Percentiles rank a stretch among this genome's conserved stretches.
Conservation (phyloP, 1,140 invertebrate genomes). For the Procambarus virginalis region DNA sequence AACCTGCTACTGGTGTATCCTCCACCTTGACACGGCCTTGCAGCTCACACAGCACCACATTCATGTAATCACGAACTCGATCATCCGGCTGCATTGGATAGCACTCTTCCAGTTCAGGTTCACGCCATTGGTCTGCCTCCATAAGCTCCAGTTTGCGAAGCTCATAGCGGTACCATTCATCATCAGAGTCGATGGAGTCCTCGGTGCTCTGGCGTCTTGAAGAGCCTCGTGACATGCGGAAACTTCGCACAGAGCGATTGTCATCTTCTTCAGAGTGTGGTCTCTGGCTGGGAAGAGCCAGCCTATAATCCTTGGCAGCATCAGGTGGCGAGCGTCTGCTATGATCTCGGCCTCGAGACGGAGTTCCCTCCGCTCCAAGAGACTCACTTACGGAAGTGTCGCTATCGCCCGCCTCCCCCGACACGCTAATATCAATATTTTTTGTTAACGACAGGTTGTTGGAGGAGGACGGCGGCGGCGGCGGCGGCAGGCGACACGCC, state of each 20-base stretch:
- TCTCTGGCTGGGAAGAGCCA: slow-evolving; percentile 82
- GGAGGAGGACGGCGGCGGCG: slow-evolving; percentile 45
- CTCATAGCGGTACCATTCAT: slow-evolving; percentile 95
- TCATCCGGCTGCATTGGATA: slow-evolving; percentile 74
- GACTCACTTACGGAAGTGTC: slow-evolving; percentile 69
- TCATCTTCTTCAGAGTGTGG: slow-evolving; percentile 83
- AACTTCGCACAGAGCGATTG: slow-evolving; percentile 88
- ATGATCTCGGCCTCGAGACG: slow-evolving; percentile 53
- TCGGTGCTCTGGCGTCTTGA: slow-evolving; percentile 92
- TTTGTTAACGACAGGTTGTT: slow-evolving; percentile 54
- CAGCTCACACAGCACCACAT: slow-evolving; percentile 70
- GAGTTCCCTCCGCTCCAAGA: slow-evolving; percentile 54
- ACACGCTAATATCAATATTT: slow-evolving; percentile 69
- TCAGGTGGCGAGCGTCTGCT: slow-evolving; percentile 68
- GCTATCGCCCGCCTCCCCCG: slow-evolving; percentile 70
- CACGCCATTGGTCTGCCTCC: slow-evolving; percentile 81
- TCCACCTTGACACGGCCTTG: slow-evolving; percentile 67
- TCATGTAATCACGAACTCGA: slow-evolving; percentile 68
- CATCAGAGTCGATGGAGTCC: slow-evolving; percentile 93
- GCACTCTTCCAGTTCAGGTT: slow-evolving; percentile 80
- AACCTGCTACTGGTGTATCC: slow-evolving; percentile 50
- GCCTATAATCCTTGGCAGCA: slow-evolving; percentile 72
- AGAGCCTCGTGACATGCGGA: slow-evolving; percentile 87
- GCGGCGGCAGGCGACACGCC: slow-evolving; percentile 29
- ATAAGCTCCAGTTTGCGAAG: slow-evolving; percentile 89